Evolutionary conservation across 2,888 invertebrate species (phyloP).

Genomic region (Tenthredo scrophulariae): DNA sequence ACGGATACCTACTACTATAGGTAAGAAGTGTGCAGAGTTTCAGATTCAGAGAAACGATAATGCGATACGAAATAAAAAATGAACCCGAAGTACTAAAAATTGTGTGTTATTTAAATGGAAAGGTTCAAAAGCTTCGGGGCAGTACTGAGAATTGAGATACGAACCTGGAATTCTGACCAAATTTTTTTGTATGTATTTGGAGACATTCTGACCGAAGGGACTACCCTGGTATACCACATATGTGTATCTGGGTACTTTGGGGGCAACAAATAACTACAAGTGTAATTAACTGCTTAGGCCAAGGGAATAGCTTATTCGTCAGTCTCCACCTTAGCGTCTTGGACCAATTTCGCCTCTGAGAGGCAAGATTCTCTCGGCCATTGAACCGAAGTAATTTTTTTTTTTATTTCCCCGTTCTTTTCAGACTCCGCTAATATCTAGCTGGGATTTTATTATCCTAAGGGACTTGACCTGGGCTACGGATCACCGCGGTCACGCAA

Average conservation of each 20-base stretch:
- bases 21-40: too few species aligned
- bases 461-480: constrained; percentile 25
- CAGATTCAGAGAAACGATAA: too few species aligned
- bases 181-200: too few species aligned
- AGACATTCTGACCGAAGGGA: too few species aligned
- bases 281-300: constrained; percentile 4
- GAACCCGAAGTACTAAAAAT: too few species aligned
- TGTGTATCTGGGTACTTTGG: neutral
- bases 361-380: neutral
- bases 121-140: too few species aligned
- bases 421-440: constrained; percentile 15
- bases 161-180: too few species aligned
- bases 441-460: constrained; percentile 20
- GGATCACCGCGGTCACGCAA: neutral
- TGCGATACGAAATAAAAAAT: too few species aligned
- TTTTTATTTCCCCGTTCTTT: neutral
- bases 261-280: neutral
- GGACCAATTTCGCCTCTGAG: neutral
- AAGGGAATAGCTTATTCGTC: neutral
- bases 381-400: neutral
- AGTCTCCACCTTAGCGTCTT: neutral
- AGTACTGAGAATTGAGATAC: too few species aligned
- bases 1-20: too few species aligned
- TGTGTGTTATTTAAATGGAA: too few species aligned
- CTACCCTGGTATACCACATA: neutral